Conservation (phyloP, 2,113 vertebrate species). For the Mus spicilegus region DNA sequence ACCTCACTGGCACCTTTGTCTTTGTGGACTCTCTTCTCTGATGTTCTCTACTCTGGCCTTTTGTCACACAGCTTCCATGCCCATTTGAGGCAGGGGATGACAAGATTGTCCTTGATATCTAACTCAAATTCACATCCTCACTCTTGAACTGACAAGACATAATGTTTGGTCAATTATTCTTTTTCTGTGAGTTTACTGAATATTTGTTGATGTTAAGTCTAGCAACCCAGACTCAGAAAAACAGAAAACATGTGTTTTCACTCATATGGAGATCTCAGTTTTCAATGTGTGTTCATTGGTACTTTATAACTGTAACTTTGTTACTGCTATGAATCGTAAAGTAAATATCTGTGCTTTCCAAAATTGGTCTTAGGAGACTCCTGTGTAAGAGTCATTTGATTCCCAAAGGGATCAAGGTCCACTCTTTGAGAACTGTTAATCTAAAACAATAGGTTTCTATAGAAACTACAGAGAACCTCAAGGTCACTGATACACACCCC, state of each 20-base stretch:
- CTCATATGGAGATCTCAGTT: neutral
- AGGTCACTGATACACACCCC: fast-evolving
- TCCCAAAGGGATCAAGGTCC: neutral
- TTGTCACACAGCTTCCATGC: neutral
- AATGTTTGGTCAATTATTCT: neutral
- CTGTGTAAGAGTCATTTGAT: neutral
- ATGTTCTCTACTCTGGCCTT: neutral
- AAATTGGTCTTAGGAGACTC: neutral
- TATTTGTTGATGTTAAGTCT: neutral
- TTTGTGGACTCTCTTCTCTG: neutral
- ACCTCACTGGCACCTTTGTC: neutral
- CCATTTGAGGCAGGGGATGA: neutral
- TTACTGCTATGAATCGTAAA: neutral
- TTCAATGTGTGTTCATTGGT: neutral
- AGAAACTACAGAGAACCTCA: neutral
- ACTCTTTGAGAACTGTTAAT: neutral
- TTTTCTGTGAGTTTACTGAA: neutral
- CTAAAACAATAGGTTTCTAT: neutral
- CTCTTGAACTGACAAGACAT: neutral
- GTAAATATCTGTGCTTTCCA: neutral
- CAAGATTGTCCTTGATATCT: neutral
- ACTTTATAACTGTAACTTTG: neutral
- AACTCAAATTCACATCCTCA: neutral
- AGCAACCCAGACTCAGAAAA: neutral
- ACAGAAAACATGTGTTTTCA: neutral